Percentiles rank a stretch among this genome's conserved stretches.
These are phyloP conservation scores for Aelia acuminata DNA, from an alignment of 2,888 invertebrate genomes.

Conservation along the genomic window DNA sequence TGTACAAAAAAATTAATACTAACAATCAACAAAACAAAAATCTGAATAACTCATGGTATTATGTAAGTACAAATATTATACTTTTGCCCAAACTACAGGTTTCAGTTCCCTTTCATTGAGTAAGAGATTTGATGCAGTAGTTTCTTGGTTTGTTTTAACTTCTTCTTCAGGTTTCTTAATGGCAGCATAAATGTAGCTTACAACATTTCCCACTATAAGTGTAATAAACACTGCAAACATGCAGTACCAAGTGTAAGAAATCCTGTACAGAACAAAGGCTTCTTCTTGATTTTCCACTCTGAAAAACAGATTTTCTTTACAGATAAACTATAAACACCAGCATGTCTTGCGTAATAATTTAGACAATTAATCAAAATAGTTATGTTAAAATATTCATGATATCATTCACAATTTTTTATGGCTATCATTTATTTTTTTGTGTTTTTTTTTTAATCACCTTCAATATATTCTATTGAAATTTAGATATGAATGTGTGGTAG, in stretches of 20 bases:
- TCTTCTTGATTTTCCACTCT: slow-evolving; percentile 61
- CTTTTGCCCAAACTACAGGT: slow-evolving; percentile 54
- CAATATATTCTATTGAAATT: too few species aligned
- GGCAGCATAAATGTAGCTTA: slow-evolving; percentile 64
- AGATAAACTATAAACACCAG: neutral
- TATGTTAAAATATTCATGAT: too few species aligned
- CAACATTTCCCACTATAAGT: slow-evolving; percentile 67
- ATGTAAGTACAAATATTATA: neutral
- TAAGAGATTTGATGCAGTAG: slow-evolving; percentile 61
- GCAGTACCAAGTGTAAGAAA: slow-evolving; percentile 69
- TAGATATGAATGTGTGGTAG: too few species aligned
- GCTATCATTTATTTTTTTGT: too few species aligned
- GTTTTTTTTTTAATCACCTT: too few species aligned
- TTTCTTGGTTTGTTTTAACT: slow-evolving; percentile 51
- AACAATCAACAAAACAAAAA: neutral
- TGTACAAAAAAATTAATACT: neutral
- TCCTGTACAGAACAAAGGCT: slow-evolving; percentile 67
- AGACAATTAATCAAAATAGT: too few species aligned
- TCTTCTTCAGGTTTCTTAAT: slow-evolving; percentile 27
- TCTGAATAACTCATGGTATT: neutral
- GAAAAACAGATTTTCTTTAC: neutral
- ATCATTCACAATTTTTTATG: too few species aligned
- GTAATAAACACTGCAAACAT: slow-evolving; percentile 67
- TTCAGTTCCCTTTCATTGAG: slow-evolving; percentile 63
- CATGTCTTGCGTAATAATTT: too few species aligned